phyloP scores from a whole-genome alignment of 53 echinoderm and acorn worm species.

The Echinometra lucunter region DNA sequence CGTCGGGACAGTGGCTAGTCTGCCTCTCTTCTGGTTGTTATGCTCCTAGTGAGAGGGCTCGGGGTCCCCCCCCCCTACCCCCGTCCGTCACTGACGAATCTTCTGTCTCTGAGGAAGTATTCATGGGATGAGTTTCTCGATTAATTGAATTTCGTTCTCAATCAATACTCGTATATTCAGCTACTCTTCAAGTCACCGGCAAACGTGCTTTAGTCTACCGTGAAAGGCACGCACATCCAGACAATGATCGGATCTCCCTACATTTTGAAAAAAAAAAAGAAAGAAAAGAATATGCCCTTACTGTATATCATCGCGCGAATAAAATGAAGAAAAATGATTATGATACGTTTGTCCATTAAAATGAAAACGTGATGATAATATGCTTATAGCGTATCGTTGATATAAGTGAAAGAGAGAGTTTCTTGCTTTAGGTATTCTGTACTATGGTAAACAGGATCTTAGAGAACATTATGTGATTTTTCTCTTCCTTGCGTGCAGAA shows the following conservation, averaged over 20 bases:
- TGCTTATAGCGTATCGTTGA: not conserved
- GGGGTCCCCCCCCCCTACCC: no score
- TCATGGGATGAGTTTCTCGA: not conserved
- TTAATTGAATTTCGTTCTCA: constrained; percentile 25
- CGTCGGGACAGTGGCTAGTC: no score
- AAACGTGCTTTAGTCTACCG: not conserved
- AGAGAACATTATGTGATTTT: no score
- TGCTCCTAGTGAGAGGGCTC: no score
- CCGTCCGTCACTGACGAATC: not conserved
- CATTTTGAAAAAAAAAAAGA: not conserved
- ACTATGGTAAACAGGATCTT: no score
- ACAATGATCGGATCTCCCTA: not conserved
- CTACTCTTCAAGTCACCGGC: not conserved
- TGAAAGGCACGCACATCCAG: not conserved
- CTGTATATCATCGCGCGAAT: not conserved
- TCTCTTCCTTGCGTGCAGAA: no score
- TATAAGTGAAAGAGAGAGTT: not conserved
- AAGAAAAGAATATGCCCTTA: no score
- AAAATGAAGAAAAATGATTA: no score
- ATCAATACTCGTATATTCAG: constrained; percentile 1
- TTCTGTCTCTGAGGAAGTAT: not conserved
- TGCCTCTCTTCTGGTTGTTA: no score
- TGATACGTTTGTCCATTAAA: no score
- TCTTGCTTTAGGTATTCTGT: no score
- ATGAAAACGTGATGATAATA: no score